Evolutionary conservation across 2,888 invertebrate species (phyloP).

Genomic region (Nymphalis urticae): DNA sequence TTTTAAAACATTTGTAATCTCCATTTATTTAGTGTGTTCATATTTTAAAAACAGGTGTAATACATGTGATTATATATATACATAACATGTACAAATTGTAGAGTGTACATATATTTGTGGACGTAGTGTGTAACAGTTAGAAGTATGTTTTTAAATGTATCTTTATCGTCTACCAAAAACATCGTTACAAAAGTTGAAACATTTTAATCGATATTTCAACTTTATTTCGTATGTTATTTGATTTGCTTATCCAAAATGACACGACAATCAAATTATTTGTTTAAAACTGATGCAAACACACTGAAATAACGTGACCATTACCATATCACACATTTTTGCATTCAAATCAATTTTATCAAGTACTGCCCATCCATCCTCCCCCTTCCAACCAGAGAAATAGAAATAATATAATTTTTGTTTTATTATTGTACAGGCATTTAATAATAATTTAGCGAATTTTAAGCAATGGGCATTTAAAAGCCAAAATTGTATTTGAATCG

Average conservation of each 20-base stretch:
- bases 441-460: constrained; percentile 17
- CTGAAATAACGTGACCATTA: too few species aligned
- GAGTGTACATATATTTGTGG: constrained; percentile 52
- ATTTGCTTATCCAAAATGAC: too few species aligned
- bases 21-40: constrained; percentile 42
- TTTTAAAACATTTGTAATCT: constrained; percentile 45
- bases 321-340: too few species aligned
- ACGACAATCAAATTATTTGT: too few species aligned
- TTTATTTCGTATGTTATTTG: not conserved
- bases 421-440: constrained; percentile 6
- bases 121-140: constrained; percentile 15
- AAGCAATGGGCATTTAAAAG: constrained; percentile 14
- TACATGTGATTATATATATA: constrained; percentile 44
- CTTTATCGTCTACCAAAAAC: not conserved
- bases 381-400: not conserved
- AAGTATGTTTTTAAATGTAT: constrained; percentile 8
- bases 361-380: not conserved
- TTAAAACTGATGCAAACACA: too few species aligned
- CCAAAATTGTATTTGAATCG: constrained; percentile 3
- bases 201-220: not conserved
- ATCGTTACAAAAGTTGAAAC: not conserved
- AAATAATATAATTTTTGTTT: not conserved
- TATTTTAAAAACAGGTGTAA: constrained; percentile 38
- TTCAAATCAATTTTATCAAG: too few species aligned
- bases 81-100: constrained; percentile 63